A percentile compares a stretch with the other conserved stretches of the same genome.
Conservation (phyloP, 2,113 vertebrate genomes). For the Herpetotheres cachinnans region DNA sequence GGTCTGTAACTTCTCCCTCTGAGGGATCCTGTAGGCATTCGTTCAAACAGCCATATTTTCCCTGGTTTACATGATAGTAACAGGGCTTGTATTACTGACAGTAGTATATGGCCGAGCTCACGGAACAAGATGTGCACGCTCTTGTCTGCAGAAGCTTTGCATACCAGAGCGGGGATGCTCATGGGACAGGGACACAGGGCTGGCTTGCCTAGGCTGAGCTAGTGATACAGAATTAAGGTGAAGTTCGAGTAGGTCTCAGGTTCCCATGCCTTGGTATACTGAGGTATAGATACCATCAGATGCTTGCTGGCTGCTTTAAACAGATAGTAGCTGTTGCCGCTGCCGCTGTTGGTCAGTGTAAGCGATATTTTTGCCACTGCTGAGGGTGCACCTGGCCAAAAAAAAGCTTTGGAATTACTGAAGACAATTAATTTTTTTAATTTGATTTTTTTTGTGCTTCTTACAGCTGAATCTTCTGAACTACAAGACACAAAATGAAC, state of each 20-base stretch:
- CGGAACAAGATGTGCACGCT: neutral
- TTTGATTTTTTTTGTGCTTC: neutral
- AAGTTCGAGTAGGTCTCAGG: neutral
- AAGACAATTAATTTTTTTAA: neutral
- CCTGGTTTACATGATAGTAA: neutral
- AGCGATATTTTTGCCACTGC: neutral
- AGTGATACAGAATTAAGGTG: neutral
- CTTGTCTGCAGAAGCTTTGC: neutral
- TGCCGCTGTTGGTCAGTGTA: neutral
- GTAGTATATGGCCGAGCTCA: neutral
- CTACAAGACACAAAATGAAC: neutral
- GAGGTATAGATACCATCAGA: neutral
- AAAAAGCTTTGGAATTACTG: neutral
- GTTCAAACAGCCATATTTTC: neutral
- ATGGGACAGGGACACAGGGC: rapidly evolving
- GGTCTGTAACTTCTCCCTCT: neutral
- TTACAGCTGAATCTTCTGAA: neutral
- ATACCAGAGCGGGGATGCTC: neutral
- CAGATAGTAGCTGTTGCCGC: neutral
- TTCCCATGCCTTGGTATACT: rapidly evolving
- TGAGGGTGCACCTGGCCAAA: neutral
- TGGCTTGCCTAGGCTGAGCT: neutral
- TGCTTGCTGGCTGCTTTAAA: neutral
- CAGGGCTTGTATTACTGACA: neutral
- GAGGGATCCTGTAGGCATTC: neutral